These are phyloP conservation scores for Gymnodraco acuticeps DNA, from an alignment of 2,797 vertebrate species.

Conservation along the genomic window DNA sequence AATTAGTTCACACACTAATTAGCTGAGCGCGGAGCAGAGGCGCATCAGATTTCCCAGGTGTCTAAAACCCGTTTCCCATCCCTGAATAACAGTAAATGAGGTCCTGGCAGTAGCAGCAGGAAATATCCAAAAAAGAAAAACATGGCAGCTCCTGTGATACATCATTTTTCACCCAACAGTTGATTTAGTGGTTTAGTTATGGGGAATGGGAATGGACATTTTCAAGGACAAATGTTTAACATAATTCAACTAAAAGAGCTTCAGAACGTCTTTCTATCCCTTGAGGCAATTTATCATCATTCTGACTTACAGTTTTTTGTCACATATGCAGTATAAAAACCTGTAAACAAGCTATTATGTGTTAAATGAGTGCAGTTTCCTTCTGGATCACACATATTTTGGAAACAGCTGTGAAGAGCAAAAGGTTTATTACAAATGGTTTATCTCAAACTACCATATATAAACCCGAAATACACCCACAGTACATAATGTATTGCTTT, in stretches of 20 bases:
- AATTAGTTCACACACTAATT: slow-evolving; percentile 88
- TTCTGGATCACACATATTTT: background rate
- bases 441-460: background rate
- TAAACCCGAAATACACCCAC: background rate
- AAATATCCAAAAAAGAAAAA: slow-evolving; percentile 54
- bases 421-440: background rate
- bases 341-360: background rate
- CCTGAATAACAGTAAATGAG: slow-evolving; percentile 74
- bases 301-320: background rate
- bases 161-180: slow-evolving; percentile 23
- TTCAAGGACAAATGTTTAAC: slow-evolving; percentile 6
- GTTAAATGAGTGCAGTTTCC: background rate
- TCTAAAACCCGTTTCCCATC: slow-evolving; percentile 70
- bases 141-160: slow-evolving; percentile 11
- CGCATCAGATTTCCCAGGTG: slow-evolving; percentile 74
- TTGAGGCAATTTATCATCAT: background rate
- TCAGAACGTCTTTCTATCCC: too few species aligned
- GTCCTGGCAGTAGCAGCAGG: slow-evolving; percentile 58
- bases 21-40: slow-evolving; percentile 79
- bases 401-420: background rate
- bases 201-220: slow-evolving; percentile 17
- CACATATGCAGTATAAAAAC: too few species aligned
- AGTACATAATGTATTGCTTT: background rate
- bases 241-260: background rate
- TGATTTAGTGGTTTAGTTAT: slow-evolving; percentile 23